Conservation (phyloP, 2,797 vertebrate species). For the Cyclopterus lumpus region DNA sequence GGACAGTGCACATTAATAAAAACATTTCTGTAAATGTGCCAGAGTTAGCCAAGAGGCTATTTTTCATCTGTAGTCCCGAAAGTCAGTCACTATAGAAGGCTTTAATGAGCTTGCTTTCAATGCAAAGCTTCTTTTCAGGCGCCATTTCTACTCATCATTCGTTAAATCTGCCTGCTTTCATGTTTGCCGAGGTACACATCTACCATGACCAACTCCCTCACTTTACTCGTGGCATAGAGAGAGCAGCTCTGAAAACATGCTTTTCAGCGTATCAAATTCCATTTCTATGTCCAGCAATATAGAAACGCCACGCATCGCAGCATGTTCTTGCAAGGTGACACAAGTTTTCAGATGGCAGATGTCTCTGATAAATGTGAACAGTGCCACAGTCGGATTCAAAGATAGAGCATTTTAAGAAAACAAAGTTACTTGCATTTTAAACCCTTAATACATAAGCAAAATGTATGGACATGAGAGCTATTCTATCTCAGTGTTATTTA, state of each 20-base stretch:
- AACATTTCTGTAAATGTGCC: no score
- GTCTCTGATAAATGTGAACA: not conserved
- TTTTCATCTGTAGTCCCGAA: no score
- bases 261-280: not conserved
- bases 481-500: not conserved
- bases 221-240: not conserved
- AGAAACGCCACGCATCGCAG: not conserved
- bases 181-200: not conserved
- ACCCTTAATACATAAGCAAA: not conserved
- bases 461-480: not conserved
- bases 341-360: not conserved
- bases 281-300: not conserved
- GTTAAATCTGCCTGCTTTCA: not conserved
- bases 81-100: not conserved
- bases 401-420: not conserved
- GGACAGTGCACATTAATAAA: no score
- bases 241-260: constrained; percentile 4
- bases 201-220: not conserved
- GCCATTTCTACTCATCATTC: not conserved
- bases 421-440: not conserved
- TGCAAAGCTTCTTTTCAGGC: constrained; percentile 24
- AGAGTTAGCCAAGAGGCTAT: no score
- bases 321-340: not conserved
- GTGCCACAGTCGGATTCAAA: not conserved
- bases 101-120: constrained; percentile 8